These are phyloP conservation scores for Amphimedon queenslandica DNA, from an alignment of 37 sponge, comb jelly and placozoan species.

Conservation along the genomic window DNA sequence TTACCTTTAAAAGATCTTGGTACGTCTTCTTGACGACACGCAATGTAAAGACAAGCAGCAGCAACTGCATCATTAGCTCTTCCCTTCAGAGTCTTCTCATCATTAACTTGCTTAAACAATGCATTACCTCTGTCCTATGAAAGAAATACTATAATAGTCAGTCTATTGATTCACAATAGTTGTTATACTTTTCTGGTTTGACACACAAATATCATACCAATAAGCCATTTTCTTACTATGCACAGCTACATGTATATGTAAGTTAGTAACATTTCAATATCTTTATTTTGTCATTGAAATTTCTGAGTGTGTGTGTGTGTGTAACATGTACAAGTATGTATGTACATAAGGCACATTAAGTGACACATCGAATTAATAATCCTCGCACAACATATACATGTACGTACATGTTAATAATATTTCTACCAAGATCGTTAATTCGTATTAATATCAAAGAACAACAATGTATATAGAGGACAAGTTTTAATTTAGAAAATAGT, in stretches of 20 bases:
- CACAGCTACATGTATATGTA: too few relatives aligned
- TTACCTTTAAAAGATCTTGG: slow-evolving; percentile 93
- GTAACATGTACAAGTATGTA: neutral
- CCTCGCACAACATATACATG: neutral
- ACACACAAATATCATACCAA: too few relatives aligned
- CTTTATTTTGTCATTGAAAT: too few relatives aligned
- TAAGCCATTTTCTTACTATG: too few relatives aligned
- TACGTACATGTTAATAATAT: too few relatives aligned
- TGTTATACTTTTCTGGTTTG: neutral
- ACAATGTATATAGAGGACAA: too few relatives aligned
- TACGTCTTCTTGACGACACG: slow-evolving; percentile 89
- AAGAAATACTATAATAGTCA: too few relatives aligned
- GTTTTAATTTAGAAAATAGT: too few relatives aligned
- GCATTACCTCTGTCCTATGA: slow-evolving; percentile 81
- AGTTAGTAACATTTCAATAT: too few relatives aligned
- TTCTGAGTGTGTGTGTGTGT: neutral
- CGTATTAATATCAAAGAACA: too few relatives aligned
- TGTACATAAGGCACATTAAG: too few relatives aligned
- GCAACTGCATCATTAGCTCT: slow-evolving; percentile 94
- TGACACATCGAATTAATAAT: neutral
- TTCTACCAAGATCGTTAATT: too few relatives aligned
- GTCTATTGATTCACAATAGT: neutral
- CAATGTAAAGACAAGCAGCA: slow-evolving; percentile 95
- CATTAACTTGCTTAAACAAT: slow-evolving; percentile 88
- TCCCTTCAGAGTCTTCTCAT: slow-evolving; percentile 85